Conservation (phyloP, 2,888 invertebrate species). For the Tipula confusa region DNA sequence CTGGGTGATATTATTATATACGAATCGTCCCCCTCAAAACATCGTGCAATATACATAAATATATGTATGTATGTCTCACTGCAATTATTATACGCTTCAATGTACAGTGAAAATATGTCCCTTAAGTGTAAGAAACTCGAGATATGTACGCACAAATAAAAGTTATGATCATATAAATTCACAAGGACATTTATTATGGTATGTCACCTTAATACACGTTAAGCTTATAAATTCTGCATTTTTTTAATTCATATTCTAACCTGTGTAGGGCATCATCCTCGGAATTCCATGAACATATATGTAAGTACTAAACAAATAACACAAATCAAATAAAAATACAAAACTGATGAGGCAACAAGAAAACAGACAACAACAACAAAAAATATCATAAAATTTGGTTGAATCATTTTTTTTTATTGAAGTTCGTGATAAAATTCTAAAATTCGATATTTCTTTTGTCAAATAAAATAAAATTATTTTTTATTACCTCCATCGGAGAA, state of each 20-base stretch:
- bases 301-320: too few species aligned
- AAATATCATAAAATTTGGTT: not conserved
- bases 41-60: not conserved
- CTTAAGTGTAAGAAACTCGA: not conserved
- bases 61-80: not conserved
- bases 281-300: not conserved
- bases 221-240: not conserved
- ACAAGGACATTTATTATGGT: not conserved
- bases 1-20: not conserved
- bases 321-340: conserved; percentile 16
- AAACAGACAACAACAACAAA: not conserved
- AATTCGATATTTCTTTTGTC: conserved; percentile 20
- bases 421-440: conserved; percentile 4
- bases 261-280: not conserved
- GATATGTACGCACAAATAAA: not conserved
- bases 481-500: conserved; percentile 16
- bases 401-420: conserved; percentile 6
- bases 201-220: not conserved
- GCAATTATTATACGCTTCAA: not conserved
- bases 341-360: not conserved
- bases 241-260: not conserved
- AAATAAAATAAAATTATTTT: not conserved
- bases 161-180: not conserved
- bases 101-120: not conserved
- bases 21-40: not conserved